Conservation (phyloP, 2,888 invertebrate genomes). For the Sisyra terminalis region DNA sequence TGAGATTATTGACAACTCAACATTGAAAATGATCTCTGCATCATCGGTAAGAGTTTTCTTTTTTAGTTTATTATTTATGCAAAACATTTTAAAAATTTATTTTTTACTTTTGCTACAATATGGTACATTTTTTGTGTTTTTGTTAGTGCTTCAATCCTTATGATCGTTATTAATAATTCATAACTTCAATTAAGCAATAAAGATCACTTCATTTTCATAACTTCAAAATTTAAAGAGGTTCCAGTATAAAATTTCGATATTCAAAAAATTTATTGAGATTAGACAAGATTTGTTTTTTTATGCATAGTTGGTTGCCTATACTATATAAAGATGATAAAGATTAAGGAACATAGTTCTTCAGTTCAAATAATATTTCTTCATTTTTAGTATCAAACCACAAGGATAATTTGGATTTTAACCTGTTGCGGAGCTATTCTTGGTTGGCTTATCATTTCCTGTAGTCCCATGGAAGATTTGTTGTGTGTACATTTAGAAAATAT, state of each 20-base stretch:
- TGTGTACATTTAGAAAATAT: conserved; percentile 29
- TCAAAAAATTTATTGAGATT: too few relatives aligned
- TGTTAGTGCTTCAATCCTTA: too few relatives aligned
- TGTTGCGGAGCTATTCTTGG: conserved; percentile 39
- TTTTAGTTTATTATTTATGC: neutral
- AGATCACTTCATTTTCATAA: too few relatives aligned
- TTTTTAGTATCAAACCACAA: neutral
- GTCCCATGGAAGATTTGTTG: conserved; percentile 34
- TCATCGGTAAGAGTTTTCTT: neutral
- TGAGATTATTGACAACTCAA: too few relatives aligned
- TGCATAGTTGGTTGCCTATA: too few relatives aligned
- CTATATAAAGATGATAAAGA: too few relatives aligned
- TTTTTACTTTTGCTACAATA: neutral
- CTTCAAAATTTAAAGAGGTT: too few relatives aligned
- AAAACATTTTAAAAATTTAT: neutral
- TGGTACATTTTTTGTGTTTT: neutral
- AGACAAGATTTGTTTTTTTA: too few relatives aligned
- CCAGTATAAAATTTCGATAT: too few relatives aligned
- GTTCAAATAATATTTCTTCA: neutral
- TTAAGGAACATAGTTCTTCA: too few relatives aligned
- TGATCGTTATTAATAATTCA: neutral
- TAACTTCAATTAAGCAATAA: too few relatives aligned
- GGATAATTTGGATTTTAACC: neutral
- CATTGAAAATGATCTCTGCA: neutral
- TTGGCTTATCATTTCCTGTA: conserved; percentile 36